Evolutionary conservation across 2,888 invertebrate species (phyloP).

Genomic region (Trichopoda pennipes): DNA sequence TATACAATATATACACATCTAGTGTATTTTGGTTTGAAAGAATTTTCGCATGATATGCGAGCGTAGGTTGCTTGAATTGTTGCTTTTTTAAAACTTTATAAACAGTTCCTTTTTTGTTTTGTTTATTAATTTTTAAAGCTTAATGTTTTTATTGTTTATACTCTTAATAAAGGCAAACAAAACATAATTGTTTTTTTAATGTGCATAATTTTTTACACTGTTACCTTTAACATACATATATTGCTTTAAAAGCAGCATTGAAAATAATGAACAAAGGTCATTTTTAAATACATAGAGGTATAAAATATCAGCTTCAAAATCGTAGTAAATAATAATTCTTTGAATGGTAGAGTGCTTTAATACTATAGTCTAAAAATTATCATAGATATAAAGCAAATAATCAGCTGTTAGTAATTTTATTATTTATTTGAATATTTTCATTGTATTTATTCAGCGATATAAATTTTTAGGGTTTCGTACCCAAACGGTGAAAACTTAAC

Average conservation of each 20-base stretch:
- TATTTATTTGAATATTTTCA: no score
- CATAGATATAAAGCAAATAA: no score
- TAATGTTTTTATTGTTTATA: slow-evolving; percentile 29
- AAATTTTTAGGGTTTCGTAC: no score
- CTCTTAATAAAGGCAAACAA: slow-evolving; percentile 49
- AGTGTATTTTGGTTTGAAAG: neutral
- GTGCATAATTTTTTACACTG: slow-evolving; percentile 14
- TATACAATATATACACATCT: neutral
- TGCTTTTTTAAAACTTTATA: slow-evolving; percentile 40
- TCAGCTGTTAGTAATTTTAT: no score
- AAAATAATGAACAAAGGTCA: slow-evolving; percentile 15
- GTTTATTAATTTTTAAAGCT: slow-evolving; percentile 50
- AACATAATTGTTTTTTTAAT: slow-evolving; percentile 45
- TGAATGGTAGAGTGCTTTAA: no score
- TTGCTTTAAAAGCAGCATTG: slow-evolving; percentile 15
- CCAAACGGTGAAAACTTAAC: no score
- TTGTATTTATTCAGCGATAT: no score
- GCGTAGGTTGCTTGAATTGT: slow-evolving; percentile 54
- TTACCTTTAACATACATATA: neutral
- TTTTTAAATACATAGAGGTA: slow-evolving; percentile 4
- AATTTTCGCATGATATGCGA: slow-evolving; percentile 29
- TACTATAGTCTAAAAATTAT: no score
- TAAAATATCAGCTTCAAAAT: no score
- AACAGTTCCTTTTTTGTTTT: slow-evolving; percentile 40
- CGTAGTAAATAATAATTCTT: no score